Evolutionary conservation across 2,888 invertebrate species (phyloP), one percentile per base, ranked within the genome.

Genomic region (Rosalia funebris): DNA sequence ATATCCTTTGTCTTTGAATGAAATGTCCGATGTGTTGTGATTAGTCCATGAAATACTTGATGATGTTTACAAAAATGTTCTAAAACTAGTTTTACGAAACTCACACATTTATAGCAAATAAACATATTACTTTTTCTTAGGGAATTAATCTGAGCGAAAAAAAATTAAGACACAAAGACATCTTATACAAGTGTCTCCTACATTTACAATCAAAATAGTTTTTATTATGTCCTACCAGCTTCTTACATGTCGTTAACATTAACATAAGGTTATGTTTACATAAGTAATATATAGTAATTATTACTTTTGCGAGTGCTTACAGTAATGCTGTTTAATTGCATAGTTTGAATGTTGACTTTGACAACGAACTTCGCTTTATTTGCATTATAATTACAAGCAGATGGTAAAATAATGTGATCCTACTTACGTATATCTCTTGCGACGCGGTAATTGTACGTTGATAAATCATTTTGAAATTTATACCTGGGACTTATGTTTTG

Each of bases 371-470:
- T 55, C 39, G 48, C 36, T 45, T 50, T 44, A 34, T 56, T 39
- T 45, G n/a, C 7, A 17, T 20, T 46, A 39, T 46, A 60, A 44
- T 44, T 47, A 57, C 36, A 47, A 56, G 37, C 25, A 25, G 25
- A 25, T 25, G 59, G 59, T 58, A 39, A 60, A 55, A 46, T 52
- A 54, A 60, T 44, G 34, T 60, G 55, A 60, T 60, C 31, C 47
- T 52, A 47, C 57, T 25, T 53, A 54, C 32, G 48, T 56, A 56
- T 59, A 50, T 37, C 37, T 50, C 15, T 39, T 20, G 3, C 37
- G 50, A 50, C 50, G 39, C 36, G 39, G 14, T 50, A 50, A 50
- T 50, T 25, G 37, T 25, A 50, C 25, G 19, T 39, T 17, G 10
- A 37, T 19, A 50, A 37, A 17, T 50, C 37, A 25, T 50, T 50